phyloP scores from a whole-genome alignment of 2,113 vertebrate species.

The Hippocampus zosterae region DNA sequence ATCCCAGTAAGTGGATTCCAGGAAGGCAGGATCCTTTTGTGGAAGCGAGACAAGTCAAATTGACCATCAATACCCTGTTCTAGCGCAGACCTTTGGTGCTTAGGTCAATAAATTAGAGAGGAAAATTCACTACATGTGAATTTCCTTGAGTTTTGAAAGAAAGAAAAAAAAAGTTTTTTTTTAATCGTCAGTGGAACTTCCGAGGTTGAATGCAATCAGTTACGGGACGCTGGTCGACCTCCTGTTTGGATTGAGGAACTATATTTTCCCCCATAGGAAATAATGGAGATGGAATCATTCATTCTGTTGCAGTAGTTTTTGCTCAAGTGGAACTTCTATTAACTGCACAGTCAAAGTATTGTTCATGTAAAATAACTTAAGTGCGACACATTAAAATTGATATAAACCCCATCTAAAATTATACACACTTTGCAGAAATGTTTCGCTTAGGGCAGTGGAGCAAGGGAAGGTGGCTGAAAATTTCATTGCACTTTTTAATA shows the following conservation, averaged over 20 bases:
- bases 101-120: neutral
- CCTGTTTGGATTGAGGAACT: neutral
- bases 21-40: conserved; percentile 15
- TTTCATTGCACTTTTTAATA: neutral
- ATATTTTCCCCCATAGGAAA: conserved; percentile 1
- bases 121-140: neutral
- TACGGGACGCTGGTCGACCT: neutral
- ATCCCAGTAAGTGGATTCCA: conserved; percentile 67
- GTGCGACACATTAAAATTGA: neutral
- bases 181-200: neutral
- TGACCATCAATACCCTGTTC: conserved; percentile 19
- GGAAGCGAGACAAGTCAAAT: conserved; percentile 23
- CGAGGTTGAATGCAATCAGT: conserved; percentile 1
- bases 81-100: neutral
- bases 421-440: too few relatives aligned
- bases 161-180: neutral
- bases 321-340: neutral
- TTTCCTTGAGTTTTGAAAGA: neutral
- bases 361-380: neutral
- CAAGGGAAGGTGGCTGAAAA: too few relatives aligned
- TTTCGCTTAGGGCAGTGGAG: too few relatives aligned
- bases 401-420: too few relatives aligned
- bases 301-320: neutral
- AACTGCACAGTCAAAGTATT: neutral
- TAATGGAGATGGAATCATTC: neutral